Base-by-base conservation (phyloP, 1,140 invertebrate genomes). In the Copidosoma floridanum region DNA sequence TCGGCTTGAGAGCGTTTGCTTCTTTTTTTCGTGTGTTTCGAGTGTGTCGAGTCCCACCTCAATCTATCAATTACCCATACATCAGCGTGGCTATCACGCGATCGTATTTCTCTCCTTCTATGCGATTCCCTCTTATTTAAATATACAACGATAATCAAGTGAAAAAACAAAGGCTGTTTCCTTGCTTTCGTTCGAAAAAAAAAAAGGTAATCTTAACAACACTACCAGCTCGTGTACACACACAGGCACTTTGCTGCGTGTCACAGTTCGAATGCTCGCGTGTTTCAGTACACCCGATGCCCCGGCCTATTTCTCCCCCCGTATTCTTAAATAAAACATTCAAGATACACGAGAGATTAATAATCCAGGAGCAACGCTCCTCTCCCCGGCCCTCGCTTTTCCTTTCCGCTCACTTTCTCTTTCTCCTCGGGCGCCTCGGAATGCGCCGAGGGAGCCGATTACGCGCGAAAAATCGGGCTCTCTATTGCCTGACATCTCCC, bases 251-350 rank as follows among this genome's bases (percentile, higher is more conserved):
- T 12, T 8, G 6, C 29, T 32, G 12, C 12, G 12, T 32, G 12
- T 32, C 29, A 12, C 29, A 32, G 12, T 12, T 11, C 27, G 7
- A 8, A 37, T 24, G 11, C 29, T 56, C 29, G 27, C 41, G 44
- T 57, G 21, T 47, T 37, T 29, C 16, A 12, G 7, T 27, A 3
- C 18, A 51, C n/a, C n/a, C n/a, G n/a, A n/a, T n/a, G n/a, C n/a
- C 7, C 23, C 24, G 14, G 23, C 18, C 47, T 44, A 21, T 46
- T 29, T 24, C 12, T 21, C 10, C 29, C 51, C 2, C 21, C 27
- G 20, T 37, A 47, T 23, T 11, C 52, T 50, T 48, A 55, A 61
- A 61, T 55, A 54, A 55, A 56, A 56, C 47, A 62, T 62, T 51
- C 35, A 16, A 51, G 47, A 50, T 51, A 44, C 35, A 46, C 20